Percentiles rank a stretch among this genome's conserved stretches.
Conservation (phyloP, 1,140 invertebrate species). For the Ips typographus region DNA sequence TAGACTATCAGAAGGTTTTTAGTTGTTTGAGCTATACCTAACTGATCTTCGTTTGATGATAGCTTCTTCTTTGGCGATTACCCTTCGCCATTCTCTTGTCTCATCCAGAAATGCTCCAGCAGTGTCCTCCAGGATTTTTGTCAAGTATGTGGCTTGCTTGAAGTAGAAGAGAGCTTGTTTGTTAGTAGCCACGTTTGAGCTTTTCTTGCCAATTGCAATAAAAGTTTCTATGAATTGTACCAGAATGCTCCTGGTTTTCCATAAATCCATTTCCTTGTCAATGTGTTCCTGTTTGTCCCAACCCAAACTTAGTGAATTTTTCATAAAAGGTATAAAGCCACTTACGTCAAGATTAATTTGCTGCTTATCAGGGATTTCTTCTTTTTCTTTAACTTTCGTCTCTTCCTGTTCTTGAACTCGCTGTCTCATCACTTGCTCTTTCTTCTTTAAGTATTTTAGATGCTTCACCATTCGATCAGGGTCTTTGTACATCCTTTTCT, state of each 20-base stretch:
- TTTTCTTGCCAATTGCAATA: conserved; percentile 63
- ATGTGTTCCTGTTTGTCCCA: conserved; percentile 21
- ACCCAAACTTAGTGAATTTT: conserved; percentile 7
- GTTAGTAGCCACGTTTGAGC: conserved; percentile 60
- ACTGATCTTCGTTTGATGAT: conserved; percentile 19
- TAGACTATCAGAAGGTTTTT: neutral
- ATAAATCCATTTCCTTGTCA: conserved; percentile 32
- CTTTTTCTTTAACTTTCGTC: conserved; percentile 9
- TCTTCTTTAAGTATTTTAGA: conserved; percentile 30
- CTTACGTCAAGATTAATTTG: conserved; percentile 2
- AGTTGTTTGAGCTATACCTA: conserved; percentile 9
- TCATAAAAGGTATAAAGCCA: neutral
- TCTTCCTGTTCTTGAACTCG: conserved; percentile 10
- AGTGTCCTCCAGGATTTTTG: conserved; percentile 62
- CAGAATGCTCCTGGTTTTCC: conserved; percentile 52
- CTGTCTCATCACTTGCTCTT: conserved; percentile 15
- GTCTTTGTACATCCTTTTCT: conserved; percentile 25
- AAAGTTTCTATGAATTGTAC: conserved; percentile 72
- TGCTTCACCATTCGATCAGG: conserved; percentile 30
- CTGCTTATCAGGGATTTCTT: conserved; percentile 11
- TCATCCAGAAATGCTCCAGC: conserved; percentile 52
- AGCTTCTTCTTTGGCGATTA: conserved; percentile 36
- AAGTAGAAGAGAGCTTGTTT: conserved; percentile 51
- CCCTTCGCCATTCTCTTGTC: conserved; percentile 26
- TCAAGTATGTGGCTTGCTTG: conserved; percentile 67